Base-by-base conservation (phyloP, 2,888 invertebrate genomes). In the Griposia aprilina region DNA sequence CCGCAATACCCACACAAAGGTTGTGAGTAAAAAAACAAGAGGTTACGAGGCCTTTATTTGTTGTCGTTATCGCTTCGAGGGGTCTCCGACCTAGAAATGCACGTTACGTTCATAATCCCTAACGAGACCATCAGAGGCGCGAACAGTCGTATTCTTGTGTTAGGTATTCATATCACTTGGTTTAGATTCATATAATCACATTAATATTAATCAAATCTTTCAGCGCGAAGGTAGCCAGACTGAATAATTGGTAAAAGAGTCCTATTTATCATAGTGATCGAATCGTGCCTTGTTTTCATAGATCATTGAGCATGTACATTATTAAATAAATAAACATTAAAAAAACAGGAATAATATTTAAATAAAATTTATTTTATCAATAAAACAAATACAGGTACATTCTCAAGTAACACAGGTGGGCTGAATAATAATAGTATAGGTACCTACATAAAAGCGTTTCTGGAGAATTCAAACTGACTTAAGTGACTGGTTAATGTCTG, bases 311-410 rank as follows among this genome's bases (percentile, higher is more conserved):
- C 20, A 17, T 55, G 23, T 8, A 48, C 2, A n/a, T 36, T 17
- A 55, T 11, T 20, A 6, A 36, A 23, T 30, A 36, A 41, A 55
- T 62, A 62, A 72, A 59, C 60, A 41, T 60, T n/a, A 0, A 60
- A 5, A 69, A 55, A n/a, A 69, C 26, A 23, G 5, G 17, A 23
- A 36, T 52, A 17, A 26, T 74, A 55, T 83, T 76, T 17, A 66
- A 76, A 52, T 73, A 73, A 76, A 70, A 48, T 82, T 73, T 83
- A 83, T 83, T 83, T 76, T 26, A 30, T 76, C 6, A 77, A 41
- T 74, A 74, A 36, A 81, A 80, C n/a, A 81, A 55, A n/a, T 15
- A 55, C 55, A 75, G 59, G 20, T 45, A 45, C 45, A 45, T 45
- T 41, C 41, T 7, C 41, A 41, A 41, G 41, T 7, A 41, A 41